A percentile compares a stretch with the other conserved stretches of the same genome.
Conservation (phyloP, 1,140 invertebrate species). For the Mylabris phalerata region DNA sequence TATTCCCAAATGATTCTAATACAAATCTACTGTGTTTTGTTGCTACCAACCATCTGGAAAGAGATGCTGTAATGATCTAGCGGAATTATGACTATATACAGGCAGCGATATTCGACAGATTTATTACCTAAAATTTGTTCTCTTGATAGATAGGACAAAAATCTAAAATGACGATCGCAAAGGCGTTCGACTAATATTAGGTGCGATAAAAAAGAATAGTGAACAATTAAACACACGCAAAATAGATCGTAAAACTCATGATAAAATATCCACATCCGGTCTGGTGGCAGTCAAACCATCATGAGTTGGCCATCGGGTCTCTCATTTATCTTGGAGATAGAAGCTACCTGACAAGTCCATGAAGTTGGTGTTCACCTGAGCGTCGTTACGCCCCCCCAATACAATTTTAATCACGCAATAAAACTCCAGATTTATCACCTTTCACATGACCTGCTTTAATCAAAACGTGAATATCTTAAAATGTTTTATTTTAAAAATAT, state of each 20-base stretch:
- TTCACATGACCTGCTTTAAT: constrained; percentile 13
- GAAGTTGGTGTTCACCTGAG: constrained; percentile 14
- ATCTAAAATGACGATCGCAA: neutral
- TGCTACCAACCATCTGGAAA: no score
- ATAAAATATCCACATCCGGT: constrained; percentile 30
- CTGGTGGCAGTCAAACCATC: constrained; percentile 18
- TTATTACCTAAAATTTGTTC: neutral
- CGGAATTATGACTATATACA: no score
- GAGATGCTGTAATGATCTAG: no score
- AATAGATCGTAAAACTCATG: constrained; percentile 19
- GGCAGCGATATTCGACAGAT: no score
- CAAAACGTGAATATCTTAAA: constrained; percentile 7
- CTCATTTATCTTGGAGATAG: constrained; percentile 32
- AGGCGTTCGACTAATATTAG: neutral
- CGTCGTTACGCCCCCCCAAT: constrained; percentile 13
- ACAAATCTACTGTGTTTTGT: neutral
- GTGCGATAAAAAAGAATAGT: constrained; percentile 10
- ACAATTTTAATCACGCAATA: constrained; percentile 13
- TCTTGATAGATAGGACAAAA: neutral
- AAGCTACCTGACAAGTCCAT: constrained; percentile 22
- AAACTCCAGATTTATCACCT: constrained; percentile 14
- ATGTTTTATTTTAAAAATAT: constrained; percentile 3
- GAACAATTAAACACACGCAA: constrained; percentile 21
- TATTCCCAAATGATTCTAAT: constrained; percentile 10
- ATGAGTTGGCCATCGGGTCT: constrained; percentile 24